Evolutionary conservation across 2,888 invertebrate species (phyloP).

Genomic region (Xiphydria camelus): DNA sequence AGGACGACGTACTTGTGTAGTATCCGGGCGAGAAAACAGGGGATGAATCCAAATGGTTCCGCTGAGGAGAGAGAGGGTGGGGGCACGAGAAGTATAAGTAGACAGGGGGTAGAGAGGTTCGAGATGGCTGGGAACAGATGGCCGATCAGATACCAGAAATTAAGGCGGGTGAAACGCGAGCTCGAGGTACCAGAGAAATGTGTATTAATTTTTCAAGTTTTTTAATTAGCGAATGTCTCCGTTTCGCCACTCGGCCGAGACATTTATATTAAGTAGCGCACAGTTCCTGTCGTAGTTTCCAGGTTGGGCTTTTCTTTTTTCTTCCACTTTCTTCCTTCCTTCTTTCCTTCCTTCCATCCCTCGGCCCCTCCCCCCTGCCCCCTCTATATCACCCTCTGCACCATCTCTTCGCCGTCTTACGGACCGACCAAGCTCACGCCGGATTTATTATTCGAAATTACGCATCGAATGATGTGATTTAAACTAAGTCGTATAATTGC

Average conservation of each 20-base stretch:
- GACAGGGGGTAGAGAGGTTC: slow-evolving; percentile 18
- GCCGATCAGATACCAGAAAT: slow-evolving; percentile 57
- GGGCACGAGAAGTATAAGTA: neutral
- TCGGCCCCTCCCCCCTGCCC: too few species aligned
- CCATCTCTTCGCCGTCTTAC: neutral
- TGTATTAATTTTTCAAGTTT: slow-evolving; percentile 60
- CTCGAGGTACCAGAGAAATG: slow-evolving; percentile 50
- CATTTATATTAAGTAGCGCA: slow-evolving; percentile 54
- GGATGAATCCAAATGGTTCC: slow-evolving; percentile 3
- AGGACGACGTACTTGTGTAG: too few species aligned
- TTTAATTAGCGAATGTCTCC: slow-evolving; percentile 59
- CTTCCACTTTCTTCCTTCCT: slow-evolving; percentile 12
- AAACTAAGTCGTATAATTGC: too few species aligned
- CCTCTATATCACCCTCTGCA: too few species aligned
- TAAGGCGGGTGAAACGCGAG: slow-evolving; percentile 45
- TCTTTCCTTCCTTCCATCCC: slow-evolving; percentile 10
- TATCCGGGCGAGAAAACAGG: neutral
- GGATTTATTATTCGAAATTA: slow-evolving; percentile 50
- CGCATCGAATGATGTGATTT: slow-evolving; percentile 47
- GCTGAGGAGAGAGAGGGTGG: too few species aligned
- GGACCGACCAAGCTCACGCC: neutral
- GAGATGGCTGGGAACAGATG: slow-evolving; percentile 53
- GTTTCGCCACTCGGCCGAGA: slow-evolving; percentile 50
- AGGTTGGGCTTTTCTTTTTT: slow-evolving; percentile 12
- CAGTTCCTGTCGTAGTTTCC: slow-evolving; percentile 17